Evolutionary conservation across 2,797 vertebrate genomes (phyloP).

Genomic region (Cynopterus sphinx): DNA sequence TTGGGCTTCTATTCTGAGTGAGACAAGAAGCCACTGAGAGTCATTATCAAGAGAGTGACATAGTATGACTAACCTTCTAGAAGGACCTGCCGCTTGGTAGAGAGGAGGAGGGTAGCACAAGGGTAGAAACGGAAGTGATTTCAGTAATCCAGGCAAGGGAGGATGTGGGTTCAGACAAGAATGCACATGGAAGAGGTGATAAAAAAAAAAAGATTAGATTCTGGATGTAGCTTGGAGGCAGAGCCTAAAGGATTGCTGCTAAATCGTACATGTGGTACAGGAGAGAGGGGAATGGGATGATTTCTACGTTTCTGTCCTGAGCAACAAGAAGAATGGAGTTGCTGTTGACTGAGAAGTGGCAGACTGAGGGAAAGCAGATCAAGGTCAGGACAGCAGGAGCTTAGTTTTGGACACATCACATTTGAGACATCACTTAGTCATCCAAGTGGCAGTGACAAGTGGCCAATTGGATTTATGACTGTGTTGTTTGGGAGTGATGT

Average conservation of each 20-base stretch:
- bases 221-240: neutral
- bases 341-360: neutral
- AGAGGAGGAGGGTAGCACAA: neutral
- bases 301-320: neutral
- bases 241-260: neutral
- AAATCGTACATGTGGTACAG: neutral
- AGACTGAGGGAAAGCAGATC: neutral
- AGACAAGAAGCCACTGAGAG: neutral
- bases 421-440: neutral
- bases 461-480: neutral
- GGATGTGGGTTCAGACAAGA: neutral
- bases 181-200: neutral
- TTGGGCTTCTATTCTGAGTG: neutral
- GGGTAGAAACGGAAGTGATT: neutral
- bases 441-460: neutral
- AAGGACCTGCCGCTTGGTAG: neutral
- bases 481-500: neutral
- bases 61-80: neutral
- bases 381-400: neutral
- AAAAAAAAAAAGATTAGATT: neutral
- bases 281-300: neutral
- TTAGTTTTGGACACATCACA: neutral
- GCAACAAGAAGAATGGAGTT: neutral
- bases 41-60: neutral
- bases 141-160: neutral